phyloP scores from a whole-genome alignment of 1,140 invertebrate species.

The Atta colombica region DNA sequence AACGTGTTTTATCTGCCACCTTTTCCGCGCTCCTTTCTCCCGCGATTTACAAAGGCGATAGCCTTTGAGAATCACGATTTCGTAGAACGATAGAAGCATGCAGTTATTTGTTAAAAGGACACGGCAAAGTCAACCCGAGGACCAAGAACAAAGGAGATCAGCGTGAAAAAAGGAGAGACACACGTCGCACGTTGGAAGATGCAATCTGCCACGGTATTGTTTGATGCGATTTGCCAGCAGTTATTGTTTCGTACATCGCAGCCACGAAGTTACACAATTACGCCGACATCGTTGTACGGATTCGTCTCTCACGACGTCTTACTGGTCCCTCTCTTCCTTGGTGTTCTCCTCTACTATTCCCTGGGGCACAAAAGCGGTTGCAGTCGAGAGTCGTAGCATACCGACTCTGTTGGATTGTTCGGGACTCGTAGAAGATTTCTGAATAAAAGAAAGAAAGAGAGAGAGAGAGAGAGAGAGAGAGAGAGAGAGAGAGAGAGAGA shows the following conservation, averaged over 20 bases:
- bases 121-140: conserved; percentile 31
- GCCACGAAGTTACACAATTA: conserved; percentile 73
- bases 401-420: not conserved
- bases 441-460: conserved; percentile 21
- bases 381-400: conserved; percentile 31
- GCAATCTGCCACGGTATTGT: conserved; percentile 69
- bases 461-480: conserved; percentile 23
- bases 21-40: not conserved
- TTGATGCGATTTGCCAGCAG: conserved; percentile 68
- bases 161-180: conserved; percentile 26
- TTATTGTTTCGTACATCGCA: conserved; percentile 72
- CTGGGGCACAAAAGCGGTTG: conserved; percentile 49
- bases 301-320: conserved; percentile 31
- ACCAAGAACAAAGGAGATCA: not conserved
- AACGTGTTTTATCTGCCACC: conserved; percentile 48
- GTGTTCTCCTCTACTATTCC: conserved; percentile 10
- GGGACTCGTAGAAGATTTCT: conserved; percentile 39
- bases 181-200: conserved; percentile 50
- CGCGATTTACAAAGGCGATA: conserved; percentile 49
- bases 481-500: conserved; percentile 25
- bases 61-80: conserved; percentile 64
- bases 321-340: not conserved
- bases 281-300: conserved; percentile 45
- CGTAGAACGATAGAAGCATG: conserved; percentile 41
- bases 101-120: conserved; percentile 60